phyloP scores from a whole-genome alignment of 1,140 invertebrate genomes.

The Forficula auricularia region DNA sequence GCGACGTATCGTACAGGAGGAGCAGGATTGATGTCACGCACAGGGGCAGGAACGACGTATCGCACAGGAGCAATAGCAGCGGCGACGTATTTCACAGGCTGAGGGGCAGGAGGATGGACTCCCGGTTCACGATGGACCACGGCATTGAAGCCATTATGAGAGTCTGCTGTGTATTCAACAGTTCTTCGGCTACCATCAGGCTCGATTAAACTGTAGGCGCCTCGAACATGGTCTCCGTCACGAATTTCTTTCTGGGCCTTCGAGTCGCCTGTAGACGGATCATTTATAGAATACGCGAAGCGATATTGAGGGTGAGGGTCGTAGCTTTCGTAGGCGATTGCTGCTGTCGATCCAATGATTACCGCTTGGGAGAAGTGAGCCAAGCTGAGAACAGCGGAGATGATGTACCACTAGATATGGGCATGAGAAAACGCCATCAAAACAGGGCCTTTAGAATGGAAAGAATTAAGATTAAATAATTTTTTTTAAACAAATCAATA shows the following conservation, averaged over 20 bases:
- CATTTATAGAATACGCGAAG: too few relatives aligned
- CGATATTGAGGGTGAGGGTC: too few relatives aligned
- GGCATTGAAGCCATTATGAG: conserved; percentile 25
- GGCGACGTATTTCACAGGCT: neutral
- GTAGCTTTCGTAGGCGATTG: neutral
- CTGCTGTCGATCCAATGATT: too few relatives aligned
- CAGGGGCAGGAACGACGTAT: neutral
- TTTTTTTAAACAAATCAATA: too few relatives aligned
- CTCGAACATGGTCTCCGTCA: conserved; percentile 26
- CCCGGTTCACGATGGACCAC: conserved; percentile 15
- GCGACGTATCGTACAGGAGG: neutral
- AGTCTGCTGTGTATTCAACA: conserved; percentile 28
- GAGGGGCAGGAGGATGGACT: too few relatives aligned
- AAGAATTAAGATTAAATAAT: too few relatives aligned
- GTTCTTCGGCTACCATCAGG: conserved; percentile 25
- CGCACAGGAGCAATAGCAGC: neutral
- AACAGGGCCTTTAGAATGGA: too few relatives aligned
- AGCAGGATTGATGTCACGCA: neutral
- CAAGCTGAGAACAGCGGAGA: too few relatives aligned
- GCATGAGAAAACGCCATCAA: too few relatives aligned
- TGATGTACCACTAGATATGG: too few relatives aligned
- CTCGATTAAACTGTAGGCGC: conserved; percentile 24
- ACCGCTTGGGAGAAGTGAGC: too few relatives aligned
- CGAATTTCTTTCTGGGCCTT: too few relatives aligned
- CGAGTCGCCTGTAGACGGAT: neutral